Base-by-base conservation (phyloP, 2,113 vertebrate genomes). In the Otis tarda region DNA sequence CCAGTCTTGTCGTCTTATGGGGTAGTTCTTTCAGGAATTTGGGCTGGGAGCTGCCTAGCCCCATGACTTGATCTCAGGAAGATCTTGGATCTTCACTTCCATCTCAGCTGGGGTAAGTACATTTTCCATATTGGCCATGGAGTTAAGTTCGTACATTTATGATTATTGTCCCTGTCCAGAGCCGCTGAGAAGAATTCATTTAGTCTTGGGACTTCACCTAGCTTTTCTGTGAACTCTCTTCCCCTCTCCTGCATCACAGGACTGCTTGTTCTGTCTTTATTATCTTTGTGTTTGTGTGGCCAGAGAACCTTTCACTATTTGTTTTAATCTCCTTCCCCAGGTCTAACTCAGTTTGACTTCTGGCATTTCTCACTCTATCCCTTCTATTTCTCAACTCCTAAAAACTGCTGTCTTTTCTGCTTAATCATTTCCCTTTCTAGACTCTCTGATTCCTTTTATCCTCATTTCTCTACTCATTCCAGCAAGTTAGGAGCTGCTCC, bases 181-280 rank as follows among this genome's bases (percentile, higher is more conserved):
- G 37, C 31, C 68, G 45, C 63, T 55, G 65, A 87, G 89, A 49
- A 91, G 37, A 89, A 88, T 70, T 93, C 11, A 4, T 82, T 90
- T 52, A 83, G 75, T 69, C 28, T 52, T 85, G 55, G 77, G 75
- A 61, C 33, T 22, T 85, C 37, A 85, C 57, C n/a, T 91, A 53
- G 81, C 50, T 85, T 90, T 84, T 81, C 65, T 80, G 65, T 90
- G 75, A 87, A 53, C 78, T 88, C 53, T 82, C 22, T 76, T 91
- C 31, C 41, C 65, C 25, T 5, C 33, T 63, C 86, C 77, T 81
- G 30, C 73, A 76, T 89, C 57, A 65, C 81, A 91, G 70, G 70
- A 50, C 45, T 69, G 45, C 84, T 85, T 91, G 53, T 74, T 94
- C 90, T 93, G 35, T 95, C 94, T 93, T 93, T 90, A 95, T 95